Evolutionary conservation across 1,140 invertebrate genomes (phyloP), one percentile per base, ranked within the genome.

Genomic region (Pentalonia nigronervosa): DNA sequence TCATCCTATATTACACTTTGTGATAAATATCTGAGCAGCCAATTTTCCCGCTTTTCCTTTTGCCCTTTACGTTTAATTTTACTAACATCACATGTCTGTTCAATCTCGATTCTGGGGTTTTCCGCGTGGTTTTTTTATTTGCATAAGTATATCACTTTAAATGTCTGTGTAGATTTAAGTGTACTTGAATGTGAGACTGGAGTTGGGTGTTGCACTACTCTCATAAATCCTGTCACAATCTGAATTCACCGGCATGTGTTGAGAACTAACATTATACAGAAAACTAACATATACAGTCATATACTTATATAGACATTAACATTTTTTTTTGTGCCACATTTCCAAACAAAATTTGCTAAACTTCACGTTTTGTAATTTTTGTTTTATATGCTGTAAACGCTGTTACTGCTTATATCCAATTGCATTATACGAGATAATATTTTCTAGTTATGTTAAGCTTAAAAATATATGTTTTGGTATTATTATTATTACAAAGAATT

Each of bases 81-180:
- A 30, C 45, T 14, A 30, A 23, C 11, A 84, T 84, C 45, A 9
- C 60, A 84, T 45, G 83, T 84, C 41, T 45, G 83, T 30, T 84
- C 83, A 84, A 84, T 84, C 83, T 41, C 9, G 36, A 45, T 84
- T 84, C 36, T 45, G 25, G 41, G 23, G 45, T 84, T 8, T 84
- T 41, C 23, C 21, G 34, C 34, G 21, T 1, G 7, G 7, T 84
- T 84, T 83, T 84, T 84, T 21, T 23, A 41, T 84, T 84, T 84
- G 41, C 83, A 84, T 84, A 84, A 84, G 83, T 84, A 84, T 84
- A 84, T 84, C 23, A 84, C 83, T 84, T 84, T 45, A 84, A 84
- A 84, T 41, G 83, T 84, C 83, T 84, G 7, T 9, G 83, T 84
- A 84, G 83, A 84, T 84, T 84, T 84, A 84, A 84, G 41, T 84